Evolutionary conservation across 2,888 invertebrate species (phyloP), one percentile per base, ranked within the genome.

Genomic region (Oxytorus armatus): DNA sequence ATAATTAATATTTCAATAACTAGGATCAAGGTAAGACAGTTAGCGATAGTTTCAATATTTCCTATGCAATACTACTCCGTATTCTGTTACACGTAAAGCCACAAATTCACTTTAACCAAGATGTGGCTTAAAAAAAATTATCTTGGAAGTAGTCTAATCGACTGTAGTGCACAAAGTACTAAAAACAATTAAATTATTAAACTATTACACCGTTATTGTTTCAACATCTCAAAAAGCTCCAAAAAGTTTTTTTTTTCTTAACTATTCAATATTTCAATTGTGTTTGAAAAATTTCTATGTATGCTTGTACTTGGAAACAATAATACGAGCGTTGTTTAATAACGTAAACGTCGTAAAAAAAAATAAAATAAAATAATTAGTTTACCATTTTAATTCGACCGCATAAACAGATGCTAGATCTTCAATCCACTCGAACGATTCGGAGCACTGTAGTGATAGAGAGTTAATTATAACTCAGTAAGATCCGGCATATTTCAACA

Each of bases 381-480:
- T 33, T 51, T 36, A 25, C 18, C 36, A 51, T n/a, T 39, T 51
- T 49, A 33, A 69, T 70, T 70, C 18, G 33, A 33, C 11, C 39
- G 33, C 11, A 4, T 42, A 23, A 47, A 59, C 42, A 63, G 63
- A 73, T 63, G 61, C 42, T 53, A 25, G 53, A 73, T 63, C 23
- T 39, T 53, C 51, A 53, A 63, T 29, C 53, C 73, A 29, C 42
- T 42, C 42, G 14, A 73, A 53, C 42, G n/a, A 63, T 73, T 53
- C 53, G 73, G 39, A 73, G 44, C 73, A 10, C 53, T n/a, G 63
- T 49, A 53, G 63, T 73, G 63, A 73, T 63, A 63, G 61, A 73
- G 57, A 47, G 73, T 73, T 73, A 73, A 73, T 73, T 63, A 63
- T 73, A 73, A 73, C 73, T 42, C 29, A 1, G 21, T 73, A 33